phyloP scores from a whole-genome alignment of 2,888 invertebrate genomes.

The Nysson spinosus region DNA sequence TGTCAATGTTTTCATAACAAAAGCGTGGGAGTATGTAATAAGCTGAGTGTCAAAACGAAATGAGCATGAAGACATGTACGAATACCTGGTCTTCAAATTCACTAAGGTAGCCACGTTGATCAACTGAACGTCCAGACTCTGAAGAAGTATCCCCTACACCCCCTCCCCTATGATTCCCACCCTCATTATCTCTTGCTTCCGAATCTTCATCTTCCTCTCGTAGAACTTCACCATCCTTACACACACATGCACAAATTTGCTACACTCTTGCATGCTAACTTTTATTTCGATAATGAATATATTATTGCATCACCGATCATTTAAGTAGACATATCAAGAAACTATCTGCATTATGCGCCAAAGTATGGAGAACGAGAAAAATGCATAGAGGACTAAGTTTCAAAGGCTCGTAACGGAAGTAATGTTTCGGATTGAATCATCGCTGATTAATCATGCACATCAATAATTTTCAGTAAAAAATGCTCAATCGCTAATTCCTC shows the following conservation, averaged over 20 bases:
- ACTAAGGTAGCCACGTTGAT: conserved; percentile 71
- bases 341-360: too few relatives aligned
- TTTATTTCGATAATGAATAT: conserved; percentile 49
- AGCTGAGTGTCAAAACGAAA: conserved; percentile 26
- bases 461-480: too few relatives aligned
- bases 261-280: conserved; percentile 73
- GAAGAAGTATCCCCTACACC: conserved; percentile 69
- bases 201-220: conserved; percentile 79
- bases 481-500: conserved; percentile 3
- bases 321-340: too few relatives aligned
- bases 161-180: conserved; percentile 69
- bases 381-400: too few relatives aligned
- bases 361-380: too few relatives aligned
- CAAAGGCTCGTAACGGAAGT: too few relatives aligned
- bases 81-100: conserved; percentile 75
- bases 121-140: conserved; percentile 70
- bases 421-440: too few relatives aligned
- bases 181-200: conserved; percentile 70
- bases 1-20: too few relatives aligned
- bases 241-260: conserved; percentile 75
- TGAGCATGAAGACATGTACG: conserved; percentile 45
- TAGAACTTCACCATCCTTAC: conserved; percentile 76
- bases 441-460: conserved; percentile 4
- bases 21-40: conserved; percentile 10
- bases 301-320: conserved; percentile 21